Evolutionary conservation across 2,797 vertebrate genomes (phyloP), one percentile per base, ranked within the genome.

Genomic region (Pipistrellus kuhlii): DNA sequence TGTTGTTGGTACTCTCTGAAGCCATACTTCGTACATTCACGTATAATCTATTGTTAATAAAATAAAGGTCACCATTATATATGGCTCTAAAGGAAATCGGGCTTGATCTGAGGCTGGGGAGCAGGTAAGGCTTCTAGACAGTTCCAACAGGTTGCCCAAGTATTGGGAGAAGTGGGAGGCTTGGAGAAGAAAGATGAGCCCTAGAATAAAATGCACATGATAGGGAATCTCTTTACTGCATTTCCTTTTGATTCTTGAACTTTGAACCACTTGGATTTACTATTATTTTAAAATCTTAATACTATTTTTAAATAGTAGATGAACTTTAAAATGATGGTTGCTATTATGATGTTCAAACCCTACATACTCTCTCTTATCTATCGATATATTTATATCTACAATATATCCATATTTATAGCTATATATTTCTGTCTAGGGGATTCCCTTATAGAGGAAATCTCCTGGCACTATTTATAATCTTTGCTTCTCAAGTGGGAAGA

Each of bases 241-340:
- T 21, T 48, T n/a, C 17, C 55, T 93, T 32, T 78, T 38, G 55
- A 73, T 78, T 78, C 64, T 88, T 91, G 48, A 77, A 76, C 94
- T 89, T 80, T 72, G 71, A 76, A 27, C 30, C 13, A 53, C 14
- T 21, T 68, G 35, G 51, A 38, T 89, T 75, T 62, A 44, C 48
- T 62, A 32, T 71, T n/a, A 38, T 93, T 91, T 90, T 73, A 48
- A 93, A 95, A 57, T 25, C 17, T 94, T 73, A 72, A n/a, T 73
- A 17, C 8, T 57, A 82, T 82, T 66, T 48, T 17, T 25, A 48
- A 68, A n/a, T 64, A 48, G 41, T 72, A 55, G 55, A 78, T 51
- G 68, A 38, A 55, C 8, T 53, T 23, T 35, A 53, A 78, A 83
- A 44, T 80, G 30, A 71, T 2, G 30, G n/a, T 80, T 57, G 57